Conservation (phyloP, 2,888 invertebrate genomes). For the Hipparchia semele region DNA sequence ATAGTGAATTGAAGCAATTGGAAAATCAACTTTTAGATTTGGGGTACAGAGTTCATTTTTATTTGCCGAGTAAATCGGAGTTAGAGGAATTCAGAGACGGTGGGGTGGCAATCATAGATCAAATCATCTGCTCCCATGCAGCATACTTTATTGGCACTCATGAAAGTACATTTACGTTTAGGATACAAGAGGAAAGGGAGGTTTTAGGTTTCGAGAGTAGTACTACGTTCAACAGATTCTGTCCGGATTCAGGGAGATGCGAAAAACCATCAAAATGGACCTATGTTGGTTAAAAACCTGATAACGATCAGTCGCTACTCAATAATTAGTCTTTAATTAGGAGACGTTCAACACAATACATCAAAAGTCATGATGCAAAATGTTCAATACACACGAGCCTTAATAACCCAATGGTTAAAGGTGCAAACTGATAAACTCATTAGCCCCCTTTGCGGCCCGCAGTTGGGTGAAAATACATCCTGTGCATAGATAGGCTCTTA, state of each 20-base stretch:
- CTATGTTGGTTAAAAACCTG: conserved; percentile 78
- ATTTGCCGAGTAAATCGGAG: conserved; percentile 71
- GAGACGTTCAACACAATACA: too few species aligned
- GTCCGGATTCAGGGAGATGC: conserved; percentile 85
- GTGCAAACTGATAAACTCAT: too few species aligned
- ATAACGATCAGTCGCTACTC: too few species aligned
- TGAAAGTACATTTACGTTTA: conserved; percentile 97
- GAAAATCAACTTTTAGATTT: conserved; percentile 63
- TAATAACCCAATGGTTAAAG: too few species aligned
- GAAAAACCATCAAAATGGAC: conserved; percentile 91
- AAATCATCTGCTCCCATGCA: conserved; percentile 96
- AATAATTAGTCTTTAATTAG: too few species aligned
- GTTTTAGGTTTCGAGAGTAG: conserved; percentile 92
- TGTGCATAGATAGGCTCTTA: too few species aligned
- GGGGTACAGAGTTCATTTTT: conserved; percentile 60
- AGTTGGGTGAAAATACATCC: too few species aligned
- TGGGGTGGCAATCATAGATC: conserved; percentile 95
- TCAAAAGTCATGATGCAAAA: too few species aligned
- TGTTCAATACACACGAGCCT: too few species aligned
- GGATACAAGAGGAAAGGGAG: conserved; percentile 99
- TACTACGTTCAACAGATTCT: conserved; percentile 95
- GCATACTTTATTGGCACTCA: conserved; percentile 94
- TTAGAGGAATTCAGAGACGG: conserved; percentile 87
- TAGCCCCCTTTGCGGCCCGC: too few species aligned
- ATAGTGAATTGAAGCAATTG: conserved; percentile 78